These are phyloP conservation scores for Spilarctia lutea DNA, from an alignment of 2,888 invertebrate species.

Conservation along the genomic window DNA sequence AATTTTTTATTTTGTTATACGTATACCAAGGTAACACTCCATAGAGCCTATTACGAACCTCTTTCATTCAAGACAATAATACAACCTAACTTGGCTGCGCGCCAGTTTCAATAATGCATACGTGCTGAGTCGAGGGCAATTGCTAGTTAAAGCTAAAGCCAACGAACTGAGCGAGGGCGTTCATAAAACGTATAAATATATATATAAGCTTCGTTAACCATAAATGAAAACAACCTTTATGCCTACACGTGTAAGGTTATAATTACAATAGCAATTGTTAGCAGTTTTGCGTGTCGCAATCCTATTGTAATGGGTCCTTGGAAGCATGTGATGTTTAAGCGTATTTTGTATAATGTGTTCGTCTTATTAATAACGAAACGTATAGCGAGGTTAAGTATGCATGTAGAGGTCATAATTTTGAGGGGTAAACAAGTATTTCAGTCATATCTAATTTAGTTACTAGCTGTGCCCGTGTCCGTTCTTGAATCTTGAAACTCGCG, in stretches of 20 bases:
- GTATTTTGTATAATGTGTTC: conserved; percentile 8
- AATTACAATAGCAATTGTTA: not conserved
- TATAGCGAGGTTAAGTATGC: conserved; percentile 5
- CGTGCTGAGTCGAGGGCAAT: conserved; percentile 23
- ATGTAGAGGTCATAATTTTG: not conserved
- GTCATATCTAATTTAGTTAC: not conserved
- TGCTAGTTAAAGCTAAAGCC: conserved; percentile 20
- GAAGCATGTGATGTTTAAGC: not conserved
- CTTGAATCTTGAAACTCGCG: too few species aligned
- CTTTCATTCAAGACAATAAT: conserved; percentile 5
- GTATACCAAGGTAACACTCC: not conserved
- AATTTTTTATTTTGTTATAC: not conserved
- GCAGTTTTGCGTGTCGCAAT: conserved; percentile 14
- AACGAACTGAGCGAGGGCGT: conserved; percentile 29
- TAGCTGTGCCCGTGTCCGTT: not conserved
- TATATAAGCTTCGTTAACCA: conserved; percentile 1
- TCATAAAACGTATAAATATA: not conserved
- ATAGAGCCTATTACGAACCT: conserved; percentile 13
- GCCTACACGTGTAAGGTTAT: fast-evolving
- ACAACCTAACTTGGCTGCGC: conserved; percentile 11
- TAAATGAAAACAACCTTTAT: conserved; percentile 5
- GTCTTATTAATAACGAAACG: conserved; percentile 3
- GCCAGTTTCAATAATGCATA: conserved; percentile 24
- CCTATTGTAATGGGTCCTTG: conserved; percentile 17
- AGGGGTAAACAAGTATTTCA: not conserved